Evolutionary conservation across 2,888 invertebrate genomes (phyloP), one percentile per base, ranked within the genome.

Genomic region (Melanchra persicariae): DNA sequence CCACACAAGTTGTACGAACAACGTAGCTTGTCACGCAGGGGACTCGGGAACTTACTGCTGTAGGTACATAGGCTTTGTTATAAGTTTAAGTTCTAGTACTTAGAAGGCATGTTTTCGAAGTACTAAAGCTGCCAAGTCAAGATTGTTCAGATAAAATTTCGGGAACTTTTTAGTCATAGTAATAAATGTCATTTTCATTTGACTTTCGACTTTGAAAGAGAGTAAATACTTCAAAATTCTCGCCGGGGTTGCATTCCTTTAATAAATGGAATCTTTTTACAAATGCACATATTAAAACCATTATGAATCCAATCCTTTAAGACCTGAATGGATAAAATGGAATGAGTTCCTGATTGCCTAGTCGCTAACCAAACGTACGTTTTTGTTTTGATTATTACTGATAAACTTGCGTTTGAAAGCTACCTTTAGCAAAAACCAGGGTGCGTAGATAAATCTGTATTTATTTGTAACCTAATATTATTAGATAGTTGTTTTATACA

Each of bases 21-120:
- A 51, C 60, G 49, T 60, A 51, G 49, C 70, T 59, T 19, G 63
- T 34, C 37, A 17, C 63, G 15, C 26, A 12, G 47, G 54, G 49
- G 49, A 51, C 51, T 55, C 17, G 54, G 43, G 4, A 40, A 57
- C 37, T 24, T 43, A 59, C 47, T 54, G 40, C 30, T 4, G 6
- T 22, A 37, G 22, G 15, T 19, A 26, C 8, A 40, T 26, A 19
- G 10, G 30, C 24, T 37, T 22, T 43, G 34, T 57, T 51, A 49
- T 8, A 62, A 43, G 57, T 49, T 65, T 17, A 34, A 26, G 22
- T 37, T 73, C 51, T 49, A 43, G 24, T 43, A 49, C 43, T 34
- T 8, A 24, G 0, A 19, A 40, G 54, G 34, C 34, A 49, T 54
- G n/a, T n/a, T n/a, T n/a, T n/a, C n/a, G n/a, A 40, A 17, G n/a